Evolutionary conservation across 2,888 invertebrate species (phyloP), one percentile per base, ranked within the genome.

Genomic region (Eilema caniola): DNA sequence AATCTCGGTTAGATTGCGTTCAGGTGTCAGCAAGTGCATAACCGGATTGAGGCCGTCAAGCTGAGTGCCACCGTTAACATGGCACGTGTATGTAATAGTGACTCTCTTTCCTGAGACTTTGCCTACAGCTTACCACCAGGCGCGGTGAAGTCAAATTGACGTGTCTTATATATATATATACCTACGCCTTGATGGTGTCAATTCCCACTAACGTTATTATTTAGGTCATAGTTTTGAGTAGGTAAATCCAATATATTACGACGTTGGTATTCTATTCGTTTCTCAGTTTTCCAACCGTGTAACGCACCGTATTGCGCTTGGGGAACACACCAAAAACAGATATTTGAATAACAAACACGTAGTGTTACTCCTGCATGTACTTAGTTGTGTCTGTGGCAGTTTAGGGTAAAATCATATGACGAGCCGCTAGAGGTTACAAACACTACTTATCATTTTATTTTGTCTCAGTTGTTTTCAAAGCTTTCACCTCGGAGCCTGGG

Each of bases 291-390:
- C n/a, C 53, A 53, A 53, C 53, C n/a, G 53, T 53, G 20, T 53
- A 53, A 53, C 53, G n/a, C 16, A 10, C 53, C 53, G n/a, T 53
- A 53, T 53, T 53, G 10, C n/a, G 53, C 53, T 53, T 10, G 53
- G n/a, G 4, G 7, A n/a, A 53, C 53, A 53, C n/a, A 53, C n/a
- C 53, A 53, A 53, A 53, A 53, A 53, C 53, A 53, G 53, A 53
- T 53, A 53, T n/a, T n/a, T n/a, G 53, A 62, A 62, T 37, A 37
- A 37, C n/a, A 62, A n/a, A 53, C n/a, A 53, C n/a, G 53, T 53
- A 10, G 53, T 20, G 7, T 47, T 7, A 53, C 53, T n/a, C 23
- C 47, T 25, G 33, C 7, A 47, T n/a, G 12, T 33, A 33, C 12
- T 24, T 61, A 53, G 0, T 20, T n/a, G n/a, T 53, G 53, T 53